These are phyloP conservation scores for Hydropsyche tenuis DNA, from an alignment of 1,140 invertebrate genomes.

Conservation along the genomic window DNA sequence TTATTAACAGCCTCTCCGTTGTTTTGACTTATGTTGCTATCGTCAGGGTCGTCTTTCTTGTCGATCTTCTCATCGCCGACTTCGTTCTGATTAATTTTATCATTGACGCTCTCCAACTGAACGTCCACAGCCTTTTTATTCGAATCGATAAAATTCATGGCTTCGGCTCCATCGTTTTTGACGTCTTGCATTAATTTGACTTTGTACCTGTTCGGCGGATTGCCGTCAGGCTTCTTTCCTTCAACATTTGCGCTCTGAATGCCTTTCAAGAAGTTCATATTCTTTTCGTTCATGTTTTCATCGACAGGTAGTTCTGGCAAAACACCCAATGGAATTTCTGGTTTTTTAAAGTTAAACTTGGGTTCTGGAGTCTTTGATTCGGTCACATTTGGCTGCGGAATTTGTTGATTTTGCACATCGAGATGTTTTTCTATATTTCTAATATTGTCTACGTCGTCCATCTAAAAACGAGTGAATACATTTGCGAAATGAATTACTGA, in stretches of 20 bases:
- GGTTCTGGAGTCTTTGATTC: background rate
- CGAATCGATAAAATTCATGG: background rate
- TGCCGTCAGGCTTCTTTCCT: constrained; percentile 4
- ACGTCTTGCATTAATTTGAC: background rate
- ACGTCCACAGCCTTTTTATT: background rate
- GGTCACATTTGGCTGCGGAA: background rate
- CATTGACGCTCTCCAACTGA: background rate
- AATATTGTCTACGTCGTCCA: background rate
- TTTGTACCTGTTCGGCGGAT: constrained; percentile 22
- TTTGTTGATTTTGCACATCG: background rate
- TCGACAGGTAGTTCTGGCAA: constrained; percentile 23
- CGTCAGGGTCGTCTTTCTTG: constrained; percentile 1
- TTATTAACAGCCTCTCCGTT: background rate
- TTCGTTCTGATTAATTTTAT: background rate
- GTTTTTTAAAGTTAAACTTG: constrained; percentile 1
- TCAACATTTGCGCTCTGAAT: background rate
- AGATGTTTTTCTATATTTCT: background rate
- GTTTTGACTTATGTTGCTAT: constrained; percentile 19
- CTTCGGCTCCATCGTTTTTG: background rate
- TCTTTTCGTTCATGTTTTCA: constrained; percentile 17
- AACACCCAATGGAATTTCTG: constrained; percentile 14
- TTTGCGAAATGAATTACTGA: background rate
- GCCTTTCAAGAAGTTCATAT: background rate
- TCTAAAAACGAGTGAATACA: background rate
- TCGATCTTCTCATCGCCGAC: constrained; percentile 1